Evolutionary conservation across 2,888 invertebrate species (phyloP), one percentile per base, ranked within the genome.

Genomic region (Cantharis lateralis): DNA sequence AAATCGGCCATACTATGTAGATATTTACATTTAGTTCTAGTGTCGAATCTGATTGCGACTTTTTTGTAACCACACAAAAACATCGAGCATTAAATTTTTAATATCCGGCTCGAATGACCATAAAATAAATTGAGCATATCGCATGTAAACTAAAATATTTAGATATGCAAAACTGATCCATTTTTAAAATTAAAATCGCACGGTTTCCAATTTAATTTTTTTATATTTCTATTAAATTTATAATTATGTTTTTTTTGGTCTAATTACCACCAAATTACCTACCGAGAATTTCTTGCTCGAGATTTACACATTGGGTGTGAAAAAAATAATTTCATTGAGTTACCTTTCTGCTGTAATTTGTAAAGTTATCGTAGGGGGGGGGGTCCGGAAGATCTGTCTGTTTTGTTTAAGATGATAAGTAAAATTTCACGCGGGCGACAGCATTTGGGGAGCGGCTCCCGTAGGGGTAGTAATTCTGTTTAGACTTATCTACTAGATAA

Each of bases 51-150:
- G 32, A 32, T 32, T 32, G 13, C 32, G 48, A 48, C n/a, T 48
- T 48, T 48, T 48, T 48, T n/a, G n/a, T 48, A 48, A 32, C 32
- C 48, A n/a, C n/a, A 48, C n/a, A 48, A 48, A 48, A 48, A 48
- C n/a, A 48, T n/a, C 48, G 48, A 48, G 48, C 48, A 48, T 48
- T 48, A 48, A 48, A 48, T n/a, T 48, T 48, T 48, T 48, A 48
- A 48, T 48, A 48, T 48, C 48, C 48, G 48, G 68, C 28, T 68
- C 28, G 68, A 68, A 68, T 15, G 68, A 68, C 24, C 16, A 32
- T 68, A 28, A 68, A 68, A 26, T 28, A 68, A 71, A 75, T 78
- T 68, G 75, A 80, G 81, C 79, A 79, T 81, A 79, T 81, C 81
- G 48, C 48, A 48, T n/a, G 9, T 48, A 48, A 48, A n/a, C 48